Percentiles rank a stretch among this genome's conserved stretches.
phyloP scores from a whole-genome alignment of 2,888 invertebrate species.

The Pristionchus exspectatus region DNA sequence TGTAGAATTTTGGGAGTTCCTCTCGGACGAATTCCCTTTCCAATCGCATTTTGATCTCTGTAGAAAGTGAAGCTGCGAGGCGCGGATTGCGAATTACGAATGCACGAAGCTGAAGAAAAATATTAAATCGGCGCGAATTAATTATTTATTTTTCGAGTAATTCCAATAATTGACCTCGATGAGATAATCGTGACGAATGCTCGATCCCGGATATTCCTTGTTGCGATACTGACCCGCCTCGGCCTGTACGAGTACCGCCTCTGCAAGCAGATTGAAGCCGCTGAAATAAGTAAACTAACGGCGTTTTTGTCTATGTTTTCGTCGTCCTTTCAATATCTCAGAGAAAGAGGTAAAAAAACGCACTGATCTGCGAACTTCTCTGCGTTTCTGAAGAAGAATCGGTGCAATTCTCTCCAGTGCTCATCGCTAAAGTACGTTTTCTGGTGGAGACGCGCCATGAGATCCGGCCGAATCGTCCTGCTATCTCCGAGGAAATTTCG shows the following conservation, averaged over 20 bases:
- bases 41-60: not conserved
- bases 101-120: not conserved
- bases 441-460: not conserved
- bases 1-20: not conserved
- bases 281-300: not conserved
- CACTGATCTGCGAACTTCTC: not conserved
- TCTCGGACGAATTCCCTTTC: not conserved
- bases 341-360: not conserved
- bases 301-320: not conserved
- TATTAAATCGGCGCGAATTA: too few species aligned
- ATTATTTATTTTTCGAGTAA: not conserved
- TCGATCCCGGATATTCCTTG: too few species aligned
- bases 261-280: not conserved
- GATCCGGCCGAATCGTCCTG: not conserved
- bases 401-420: not conserved
- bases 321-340: not conserved
- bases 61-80: not conserved
- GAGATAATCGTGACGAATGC: too few species aligned
- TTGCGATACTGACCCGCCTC: not conserved
- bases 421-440: not conserved
- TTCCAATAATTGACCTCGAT: not conserved
- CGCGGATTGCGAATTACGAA: not conserved
- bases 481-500: not conserved
- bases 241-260: not conserved
- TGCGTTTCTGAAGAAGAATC: not conserved